Base-by-base conservation (phyloP, 2,888 invertebrate genomes). In the Globia sparganii region DNA sequence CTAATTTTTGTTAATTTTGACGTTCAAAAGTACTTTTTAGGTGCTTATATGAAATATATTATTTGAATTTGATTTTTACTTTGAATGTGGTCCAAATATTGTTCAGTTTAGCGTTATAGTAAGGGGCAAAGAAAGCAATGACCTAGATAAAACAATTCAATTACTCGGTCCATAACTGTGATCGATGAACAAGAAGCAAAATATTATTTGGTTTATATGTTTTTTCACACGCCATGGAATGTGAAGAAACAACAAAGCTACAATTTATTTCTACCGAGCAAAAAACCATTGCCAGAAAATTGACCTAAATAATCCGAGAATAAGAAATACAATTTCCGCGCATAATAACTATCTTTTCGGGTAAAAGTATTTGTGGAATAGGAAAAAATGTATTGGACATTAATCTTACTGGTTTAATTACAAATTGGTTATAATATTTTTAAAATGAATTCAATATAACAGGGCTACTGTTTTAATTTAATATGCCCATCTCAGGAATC, bases 291-390 rank as follows among this genome's bases (percentile, higher is more conserved):
- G 25, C 18, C 56, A 11, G 34, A 68, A 53, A 43, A 61, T 66
- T 78, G 21, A 78, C 79, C 40, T 25, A 25, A 5, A 67, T 67
- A 18, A 67, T 68, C 21, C 25, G 2, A 34, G 9, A 53, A 4
- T 18, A 78, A 49, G 8, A 34, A 46, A 28, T 34, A 46, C 25
- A 8, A 40, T 58, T 43, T 59, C 4, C 25, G 46, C 40, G 49
- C 18, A 4, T 18, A 28, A 28, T 25, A 46, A 46, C 25, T 25
- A 49, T 13, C 4, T 49, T 74, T 43, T 25, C 8, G 4, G 11
- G 25, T 25, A 40, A 43, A 66, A 15, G 0, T 31, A 4, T 67
- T 46, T 31, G 9, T 31, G 1, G 15, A 25, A 25, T 31, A 31
- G 9, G 31, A 31, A 31, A 21, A 66, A 28, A 21, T 65, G 3